phyloP scores from a whole-genome alignment of 2,888 invertebrate species.

The Aplocera efformata region DNA sequence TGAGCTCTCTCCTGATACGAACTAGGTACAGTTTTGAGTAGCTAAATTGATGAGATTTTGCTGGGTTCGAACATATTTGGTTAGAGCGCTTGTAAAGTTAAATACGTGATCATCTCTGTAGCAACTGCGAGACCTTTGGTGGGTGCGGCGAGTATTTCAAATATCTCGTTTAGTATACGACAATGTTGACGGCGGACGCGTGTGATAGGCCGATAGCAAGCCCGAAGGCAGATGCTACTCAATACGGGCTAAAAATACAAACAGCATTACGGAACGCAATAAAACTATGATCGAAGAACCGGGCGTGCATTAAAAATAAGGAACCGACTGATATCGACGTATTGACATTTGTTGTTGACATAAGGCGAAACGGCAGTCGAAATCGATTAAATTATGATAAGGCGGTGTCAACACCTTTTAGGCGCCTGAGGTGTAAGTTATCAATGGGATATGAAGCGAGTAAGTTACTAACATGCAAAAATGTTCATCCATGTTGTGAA shows the following conservation, averaged over 20 bases:
- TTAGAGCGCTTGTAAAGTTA: slow-evolving; percentile 3
- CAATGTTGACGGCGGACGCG: slow-evolving; percentile 56
- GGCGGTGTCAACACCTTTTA: slow-evolving; percentile 60
- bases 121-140: slow-evolving; percentile 41
- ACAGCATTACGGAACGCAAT: background rate
- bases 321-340: slow-evolving; percentile 66
- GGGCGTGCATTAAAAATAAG: slow-evolving; percentile 50
- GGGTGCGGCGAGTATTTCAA: slow-evolving; percentile 55
- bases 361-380: slow-evolving; percentile 78
- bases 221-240: slow-evolving; percentile 65
- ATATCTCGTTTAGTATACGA: slow-evolving; percentile 65
- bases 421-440: slow-evolving; percentile 62
- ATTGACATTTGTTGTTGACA: slow-evolving; percentile 75
- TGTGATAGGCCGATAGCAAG: slow-evolving; percentile 77
- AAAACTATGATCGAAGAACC: slow-evolving; percentile 4
- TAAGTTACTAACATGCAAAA: slow-evolving; percentile 59
- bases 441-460: slow-evolving; percentile 55
- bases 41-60: slow-evolving; percentile 8
- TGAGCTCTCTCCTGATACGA: too few relatives aligned
- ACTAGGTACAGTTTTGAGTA: too few relatives aligned
- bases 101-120: slow-evolving; percentile 9
- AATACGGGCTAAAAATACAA: slow-evolving; percentile 63
- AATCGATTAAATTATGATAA: slow-evolving; percentile 72
- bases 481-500: slow-evolving; percentile 37
- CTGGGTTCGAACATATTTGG: slow-evolving; percentile 4